Evolutionary conservation across 2,113 vertebrate species (phyloP).

Genomic region (Penelope pileata): DNA sequence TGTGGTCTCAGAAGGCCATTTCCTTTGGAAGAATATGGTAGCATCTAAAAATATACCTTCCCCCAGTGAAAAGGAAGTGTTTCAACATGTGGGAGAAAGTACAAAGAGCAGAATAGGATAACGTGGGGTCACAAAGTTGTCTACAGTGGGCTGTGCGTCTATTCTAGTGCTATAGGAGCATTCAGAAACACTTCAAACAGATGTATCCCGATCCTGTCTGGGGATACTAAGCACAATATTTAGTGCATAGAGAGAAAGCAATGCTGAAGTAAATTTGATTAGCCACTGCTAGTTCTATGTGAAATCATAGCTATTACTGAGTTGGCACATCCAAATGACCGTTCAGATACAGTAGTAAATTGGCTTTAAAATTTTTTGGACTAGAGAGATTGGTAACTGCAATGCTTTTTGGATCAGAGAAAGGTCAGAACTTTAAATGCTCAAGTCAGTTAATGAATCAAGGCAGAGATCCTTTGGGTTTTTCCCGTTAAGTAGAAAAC

Average conservation of each 20-base stretch:
- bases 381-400: not conserved
- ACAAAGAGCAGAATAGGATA: not conserved
- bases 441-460: not conserved
- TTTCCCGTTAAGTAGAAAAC: not conserved
- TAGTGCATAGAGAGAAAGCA: slow-evolving; percentile 16
- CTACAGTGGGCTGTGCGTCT: not conserved
- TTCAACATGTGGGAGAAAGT: not conserved
- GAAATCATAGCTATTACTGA: slow-evolving; percentile 15
- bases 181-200: not conserved
- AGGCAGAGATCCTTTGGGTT: not conserved
- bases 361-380: not conserved
- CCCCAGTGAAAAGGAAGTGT: not conserved
- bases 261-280: slow-evolving; percentile 37
- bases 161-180: not conserved
- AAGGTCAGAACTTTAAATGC: not conserved
- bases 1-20: not conserved
- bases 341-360: slow-evolving; percentile 29
- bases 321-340: not conserved
- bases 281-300: slow-evolving; percentile 2
- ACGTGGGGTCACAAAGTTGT: not conserved
- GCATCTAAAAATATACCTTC: not conserved
- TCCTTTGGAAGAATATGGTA: not conserved
- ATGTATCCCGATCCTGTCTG: not conserved
- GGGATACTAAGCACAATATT: not conserved
- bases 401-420: not conserved